Evolutionary conservation across 2,797 vertebrate genomes (phyloP).

Genomic region (Ambastaia sidthimunki): DNA sequence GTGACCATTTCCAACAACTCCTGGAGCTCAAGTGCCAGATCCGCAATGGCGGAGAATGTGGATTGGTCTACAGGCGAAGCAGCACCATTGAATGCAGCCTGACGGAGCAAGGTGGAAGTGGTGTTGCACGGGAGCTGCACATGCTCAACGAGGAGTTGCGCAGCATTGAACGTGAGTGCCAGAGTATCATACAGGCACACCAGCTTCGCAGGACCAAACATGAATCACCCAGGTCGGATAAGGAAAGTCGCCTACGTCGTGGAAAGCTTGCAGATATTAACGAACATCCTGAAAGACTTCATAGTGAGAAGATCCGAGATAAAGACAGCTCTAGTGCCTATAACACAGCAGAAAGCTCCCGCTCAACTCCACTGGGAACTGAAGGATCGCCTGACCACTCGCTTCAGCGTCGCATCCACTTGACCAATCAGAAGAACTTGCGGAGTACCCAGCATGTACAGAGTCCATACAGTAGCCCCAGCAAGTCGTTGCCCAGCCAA

Average conservation of each 20-base stretch:
- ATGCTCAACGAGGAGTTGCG: conserved; percentile 93
- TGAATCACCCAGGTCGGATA: conserved; percentile 59
- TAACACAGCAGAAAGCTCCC: conserved; percentile 93
- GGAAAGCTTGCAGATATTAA: conserved; percentile 87
- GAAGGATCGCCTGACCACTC: conserved; percentile 87
- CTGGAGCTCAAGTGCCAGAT: conserved; percentile 96
- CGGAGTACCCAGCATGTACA: conserved; percentile 66
- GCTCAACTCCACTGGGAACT: conserved; percentile 86
- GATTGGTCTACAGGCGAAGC: conserved; percentile 91
- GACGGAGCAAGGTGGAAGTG: conserved; percentile 73
- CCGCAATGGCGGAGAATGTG: conserved; percentile 86
- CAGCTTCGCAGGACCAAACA: conserved; percentile 80
- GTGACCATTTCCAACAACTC: conserved; percentile 89
- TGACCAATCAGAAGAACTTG: conserved; percentile 92
- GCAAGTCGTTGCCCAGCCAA: conserved; percentile 61
- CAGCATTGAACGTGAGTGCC: conserved; percentile 93
- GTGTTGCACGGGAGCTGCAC: conserved; percentile 89
- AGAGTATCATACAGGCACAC: conserved; percentile 96
- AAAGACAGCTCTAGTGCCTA: conserved; percentile 97
- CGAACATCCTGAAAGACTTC: conserved; percentile 87
- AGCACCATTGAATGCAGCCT: conserved; percentile 89
- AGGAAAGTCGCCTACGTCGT: conserved; percentile 73
- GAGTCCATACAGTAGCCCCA: conserved; percentile 35
- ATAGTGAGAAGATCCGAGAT: conserved; percentile 79
- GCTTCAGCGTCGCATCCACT: conserved; percentile 84